A percentile compares a stretch with the other conserved stretches of the same genome.
phyloP scores from a whole-genome alignment of 2,888 invertebrate species.

The Xanthia togata region DNA sequence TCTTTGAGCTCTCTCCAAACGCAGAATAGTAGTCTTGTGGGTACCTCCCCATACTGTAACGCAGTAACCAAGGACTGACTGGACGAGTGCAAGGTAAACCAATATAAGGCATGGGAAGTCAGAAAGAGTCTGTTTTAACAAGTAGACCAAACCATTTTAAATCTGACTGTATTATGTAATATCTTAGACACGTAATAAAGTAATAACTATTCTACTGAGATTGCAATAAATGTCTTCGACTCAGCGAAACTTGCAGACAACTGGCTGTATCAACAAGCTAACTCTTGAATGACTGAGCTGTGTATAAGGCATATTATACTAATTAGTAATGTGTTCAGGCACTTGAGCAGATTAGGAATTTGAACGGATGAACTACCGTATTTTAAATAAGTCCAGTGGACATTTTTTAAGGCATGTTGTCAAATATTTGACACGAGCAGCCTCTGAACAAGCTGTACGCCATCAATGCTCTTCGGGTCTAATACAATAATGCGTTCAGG shows the following conservation, averaged over 20 bases:
- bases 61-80: too few relatives aligned
- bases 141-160: not conserved
- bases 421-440: not conserved
- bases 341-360: not conserved
- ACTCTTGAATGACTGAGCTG: conserved; percentile 1
- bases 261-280: conserved; percentile 35
- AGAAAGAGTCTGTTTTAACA: too few relatives aligned
- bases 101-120: too few relatives aligned
- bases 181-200: conserved; percentile 43
- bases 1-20: too few relatives aligned
- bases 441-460: not conserved
- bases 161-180: not conserved
- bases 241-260: conserved; percentile 44
- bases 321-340: not conserved
- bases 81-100: too few relatives aligned
- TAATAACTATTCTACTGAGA: conserved; percentile 30
- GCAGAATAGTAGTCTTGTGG: too few relatives aligned
- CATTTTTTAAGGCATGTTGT: not conserved
- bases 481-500: not conserved
- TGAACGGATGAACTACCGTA: not conserved
- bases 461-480: not conserved
- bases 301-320: not conserved
- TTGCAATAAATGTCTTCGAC: conserved; percentile 46
- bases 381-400: not conserved
- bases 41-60: too few relatives aligned